Conservation (phyloP, 2,888 invertebrate species). For the Cenopis cana region DNA sequence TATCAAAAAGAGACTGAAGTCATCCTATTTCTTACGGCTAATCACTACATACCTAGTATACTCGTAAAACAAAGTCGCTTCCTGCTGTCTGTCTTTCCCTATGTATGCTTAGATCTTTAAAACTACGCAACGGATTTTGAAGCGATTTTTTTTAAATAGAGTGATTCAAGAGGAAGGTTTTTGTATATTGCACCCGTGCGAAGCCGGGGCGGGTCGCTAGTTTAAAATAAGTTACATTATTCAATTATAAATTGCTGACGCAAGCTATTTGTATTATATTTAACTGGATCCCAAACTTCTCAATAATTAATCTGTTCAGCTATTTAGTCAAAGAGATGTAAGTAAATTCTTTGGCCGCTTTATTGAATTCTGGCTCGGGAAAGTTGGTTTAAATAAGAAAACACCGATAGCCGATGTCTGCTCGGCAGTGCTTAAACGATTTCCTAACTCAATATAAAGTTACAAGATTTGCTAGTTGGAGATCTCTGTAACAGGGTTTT, state of each 20-base stretch:
- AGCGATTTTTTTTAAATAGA: too few species aligned
- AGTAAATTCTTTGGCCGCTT: conserved; percentile 78
- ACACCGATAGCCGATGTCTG: conserved; percentile 75
- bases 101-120: too few species aligned
- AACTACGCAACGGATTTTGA: too few species aligned
- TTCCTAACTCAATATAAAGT: conserved; percentile 75
- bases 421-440: conserved; percentile 72
- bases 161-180: too few species aligned
- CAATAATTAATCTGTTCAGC: conserved; percentile 80
- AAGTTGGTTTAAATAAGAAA: conserved; percentile 79
- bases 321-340: conserved; percentile 79
- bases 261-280: too few species aligned
- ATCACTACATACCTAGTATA: too few species aligned
- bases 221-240: neutral
- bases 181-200: too few species aligned
- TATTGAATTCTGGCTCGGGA: conserved; percentile 78
- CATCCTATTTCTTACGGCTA: too few species aligned
- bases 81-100: too few species aligned
- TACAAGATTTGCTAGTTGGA: conserved; percentile 68
- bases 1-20: conserved; percentile 5
- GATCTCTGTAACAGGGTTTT: conserved; percentile 59
- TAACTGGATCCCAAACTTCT: conserved; percentile 20
- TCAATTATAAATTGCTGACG: conserved; percentile 14
- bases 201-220: too few species aligned
- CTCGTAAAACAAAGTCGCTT: too few species aligned